Base-by-base conservation (phyloP, 2,797 vertebrate genomes). In the Tarsius wallacei region DNA sequence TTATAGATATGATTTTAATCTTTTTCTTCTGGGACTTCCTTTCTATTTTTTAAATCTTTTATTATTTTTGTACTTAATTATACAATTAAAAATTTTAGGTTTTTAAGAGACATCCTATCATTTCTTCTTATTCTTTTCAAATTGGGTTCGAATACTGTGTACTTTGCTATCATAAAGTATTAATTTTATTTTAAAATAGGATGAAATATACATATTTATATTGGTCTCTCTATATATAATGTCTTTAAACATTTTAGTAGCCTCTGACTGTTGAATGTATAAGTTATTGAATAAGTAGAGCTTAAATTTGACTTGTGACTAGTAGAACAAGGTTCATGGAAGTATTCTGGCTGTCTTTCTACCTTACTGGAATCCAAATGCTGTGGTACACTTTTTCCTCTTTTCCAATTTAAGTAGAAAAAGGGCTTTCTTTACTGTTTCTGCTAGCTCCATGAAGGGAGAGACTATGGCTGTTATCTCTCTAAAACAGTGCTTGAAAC, bases 171-270 rank as follows among this genome's bases (percentile, higher is more conserved):
- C 31, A 51, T 78, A 89, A 31, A 22, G 21, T 59, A 80, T 57
- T 5, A 82, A 87, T 78, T 83, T 87, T 82, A 95, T 81, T 85
- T 96, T 81, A 53, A 90, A 84, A 85, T 84, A 87, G 10, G 22
- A 85, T 66, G 47, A 71, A 15, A 64, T 83, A 91, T 80, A 85
- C 93, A 64, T 68, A 61, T 87, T 42, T 55, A 80, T 81, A 70
- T 22, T 17, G 55, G 55, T 42, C 42, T 42, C 42, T 42, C 42
- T 57, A 11, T 33, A 70, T 70, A 36, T 70, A 70, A 28, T 74
- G 17, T 93, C 71, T 93, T 95, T 96, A 87, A 92, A 84, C 49
- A 59, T 87, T 92, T 59, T 59, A 76, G 70, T 83, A 87, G 31
- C 86, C 49, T 89, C 0, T 90, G 36, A 53, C 16, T 93, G 2